These are phyloP conservation scores for Enteromius radiatus DNA, from an alignment of 2,797 vertebrate genomes.

Conservation along the genomic window DNA sequence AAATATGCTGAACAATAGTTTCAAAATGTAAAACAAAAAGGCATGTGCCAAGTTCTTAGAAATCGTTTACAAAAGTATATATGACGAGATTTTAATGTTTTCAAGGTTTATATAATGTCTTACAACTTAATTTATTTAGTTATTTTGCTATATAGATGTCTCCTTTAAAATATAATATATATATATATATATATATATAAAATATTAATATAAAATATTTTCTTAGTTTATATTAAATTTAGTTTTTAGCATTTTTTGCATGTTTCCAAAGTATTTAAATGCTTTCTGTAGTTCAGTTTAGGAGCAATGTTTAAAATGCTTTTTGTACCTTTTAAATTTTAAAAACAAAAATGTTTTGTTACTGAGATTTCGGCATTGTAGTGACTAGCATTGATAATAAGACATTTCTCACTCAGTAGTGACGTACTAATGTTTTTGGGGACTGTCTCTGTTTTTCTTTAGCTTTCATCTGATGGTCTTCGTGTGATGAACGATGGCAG, in stretches of 20 bases:
- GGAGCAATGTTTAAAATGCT: background rate
- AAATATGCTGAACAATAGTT: too few species aligned
- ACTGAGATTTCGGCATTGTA: background rate
- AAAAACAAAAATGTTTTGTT: background rate
- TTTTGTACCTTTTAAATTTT: background rate
- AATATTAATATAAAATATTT: too few species aligned
- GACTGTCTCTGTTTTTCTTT: slow-evolving; percentile 35
- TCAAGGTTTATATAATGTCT: too few species aligned
- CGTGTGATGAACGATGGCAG: slow-evolving; percentile 83
- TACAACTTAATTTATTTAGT: too few species aligned
- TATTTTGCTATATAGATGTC: too few species aligned
- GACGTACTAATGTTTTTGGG: background rate
- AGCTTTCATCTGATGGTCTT: slow-evolving; percentile 87
- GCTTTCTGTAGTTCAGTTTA: background rate
- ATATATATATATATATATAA: too few species aligned
- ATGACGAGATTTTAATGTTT: background rate
- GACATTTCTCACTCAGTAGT: background rate
- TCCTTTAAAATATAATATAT: too few species aligned
- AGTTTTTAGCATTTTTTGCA: background rate
- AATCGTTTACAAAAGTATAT: background rate
- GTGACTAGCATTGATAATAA: background rate
- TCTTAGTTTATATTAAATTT: background rate
- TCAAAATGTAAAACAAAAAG: background rate
- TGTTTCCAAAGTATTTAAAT: background rate
- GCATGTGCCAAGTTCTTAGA: background rate